Base-by-base conservation (phyloP, 2,797 vertebrate species). In the Sylvilagus floridanus region DNA sequence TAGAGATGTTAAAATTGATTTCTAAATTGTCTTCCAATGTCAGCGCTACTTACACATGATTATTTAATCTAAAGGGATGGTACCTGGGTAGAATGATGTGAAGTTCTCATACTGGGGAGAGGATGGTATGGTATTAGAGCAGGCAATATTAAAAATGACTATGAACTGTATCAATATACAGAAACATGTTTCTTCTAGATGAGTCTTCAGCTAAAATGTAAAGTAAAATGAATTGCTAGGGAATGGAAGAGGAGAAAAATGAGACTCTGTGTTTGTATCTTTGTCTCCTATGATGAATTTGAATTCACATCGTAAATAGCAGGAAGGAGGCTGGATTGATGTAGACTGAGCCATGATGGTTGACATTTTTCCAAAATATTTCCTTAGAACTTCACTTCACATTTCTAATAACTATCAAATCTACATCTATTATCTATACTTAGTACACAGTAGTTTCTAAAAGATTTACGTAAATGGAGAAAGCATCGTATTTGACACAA, bases 11-110 rank as follows among this genome's bases (percentile, higher is more conserved):
- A 17, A 57, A 35, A 54, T 68, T 8, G 0, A 52, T 73, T 32
- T 93, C 30, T 91, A 60, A 72, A 47, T 6, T 94, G 19, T 62
- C 35, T 94, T 94, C 28, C 69, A 85, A 54, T 0, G 16, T 79
- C 19, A 62, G 14, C 68, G 71, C 73, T 63, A 89, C 47, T 32
- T 47, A 26, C 32, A 42, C 22, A 52, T 42, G 28, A 72, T 86
- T 68, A 42, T 88, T 76, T 63, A n/a, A 30, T 42, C n/a, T 62
- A 91, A 91, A 84, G 17, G 7, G 57, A 52, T 62, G 16, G 2
- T 37, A 76, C 7, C 30, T 81, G n/a, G 62, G 35, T 89, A 69
- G 35, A 71, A 30, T 81, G 54, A 60, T 52, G 4, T 83, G 86
- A 82, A 76, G 60, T 24, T 92, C 71, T 86, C n/a, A 78, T 60